A percentile compares a stretch with the other conserved stretches of the same genome.
Evolutionary conservation across 2,888 invertebrate species (phyloP).

Genomic region (Tineola bisselliella): DNA sequence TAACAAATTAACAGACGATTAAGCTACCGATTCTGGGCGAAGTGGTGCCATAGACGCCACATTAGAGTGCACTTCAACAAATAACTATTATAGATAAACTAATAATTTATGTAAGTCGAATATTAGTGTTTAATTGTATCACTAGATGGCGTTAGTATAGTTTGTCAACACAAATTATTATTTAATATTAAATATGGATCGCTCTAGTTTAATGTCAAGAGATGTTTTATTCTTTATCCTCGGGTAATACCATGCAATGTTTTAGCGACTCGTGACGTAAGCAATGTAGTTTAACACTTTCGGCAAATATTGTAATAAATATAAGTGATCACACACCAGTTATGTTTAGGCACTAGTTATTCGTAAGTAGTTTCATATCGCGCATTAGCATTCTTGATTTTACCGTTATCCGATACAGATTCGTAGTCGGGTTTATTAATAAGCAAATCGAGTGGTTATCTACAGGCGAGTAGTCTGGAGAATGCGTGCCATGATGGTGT

Average conservation of each 20-base stretch:
- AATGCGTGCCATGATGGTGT: conserved; percentile 14
- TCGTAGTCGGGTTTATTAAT: conserved; percentile 56
- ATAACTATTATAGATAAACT: conserved; percentile 38
- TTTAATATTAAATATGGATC: too few species aligned
- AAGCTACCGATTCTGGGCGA: conserved; percentile 60
- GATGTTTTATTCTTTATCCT: too few species aligned
- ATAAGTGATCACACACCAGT: conserved; percentile 27
- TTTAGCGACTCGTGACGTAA: too few species aligned
- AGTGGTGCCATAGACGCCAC: conserved; percentile 37
- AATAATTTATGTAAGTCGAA: conserved; percentile 8
- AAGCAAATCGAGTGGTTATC: conserved; percentile 38
- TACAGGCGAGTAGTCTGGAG: conserved; percentile 3
- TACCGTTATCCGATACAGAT: conserved; percentile 49
- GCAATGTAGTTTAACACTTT: too few species aligned
- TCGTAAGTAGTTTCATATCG: conserved; percentile 12
- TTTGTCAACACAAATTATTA: too few species aligned
- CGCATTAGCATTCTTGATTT: conserved; percentile 37
- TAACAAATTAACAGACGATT: conserved; percentile 66
- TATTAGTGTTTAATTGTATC: neutral
- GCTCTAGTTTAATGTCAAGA: too few species aligned
- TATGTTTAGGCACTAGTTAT: conserved; percentile 25
- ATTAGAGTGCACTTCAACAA: conserved; percentile 50
- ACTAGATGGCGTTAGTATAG: too few species aligned
- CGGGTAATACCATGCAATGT: too few species aligned
- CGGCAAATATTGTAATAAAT: neutral